A percentile compares a stretch with the other conserved stretches of the same genome.
Evolutionary conservation across 2,113 vertebrate genomes (phyloP).

Genomic region (Clarias batrachus): DNA sequence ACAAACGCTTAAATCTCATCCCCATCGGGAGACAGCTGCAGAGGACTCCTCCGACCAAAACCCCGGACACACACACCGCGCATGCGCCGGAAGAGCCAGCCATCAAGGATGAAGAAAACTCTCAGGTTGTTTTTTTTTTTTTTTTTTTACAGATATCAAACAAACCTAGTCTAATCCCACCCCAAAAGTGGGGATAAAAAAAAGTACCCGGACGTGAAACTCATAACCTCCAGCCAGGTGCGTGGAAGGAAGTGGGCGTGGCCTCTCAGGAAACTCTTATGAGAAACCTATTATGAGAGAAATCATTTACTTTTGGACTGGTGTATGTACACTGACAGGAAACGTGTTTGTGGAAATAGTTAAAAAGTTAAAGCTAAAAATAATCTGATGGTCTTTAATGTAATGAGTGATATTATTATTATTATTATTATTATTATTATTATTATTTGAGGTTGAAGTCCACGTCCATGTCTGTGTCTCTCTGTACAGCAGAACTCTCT

Average conservation of each 20-base stretch:
- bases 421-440: too few relatives aligned
- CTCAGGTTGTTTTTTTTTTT: not conserved
- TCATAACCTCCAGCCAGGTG: not conserved
- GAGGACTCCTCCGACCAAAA: slow-evolving; percentile 33
- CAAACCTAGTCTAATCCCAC: too few relatives aligned
- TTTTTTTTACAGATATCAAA: not conserved
- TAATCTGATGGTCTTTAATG: too few relatives aligned
- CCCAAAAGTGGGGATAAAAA: too few relatives aligned
- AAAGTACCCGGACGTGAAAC: not conserved
- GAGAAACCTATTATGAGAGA: not conserved
- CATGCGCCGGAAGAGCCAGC: not conserved
- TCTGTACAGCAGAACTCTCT: too few relatives aligned
- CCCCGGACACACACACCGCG: not conserved
- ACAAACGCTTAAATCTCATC: slow-evolving; percentile 17
- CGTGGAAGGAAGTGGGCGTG: not conserved
- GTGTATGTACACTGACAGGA: too few relatives aligned
- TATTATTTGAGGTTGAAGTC: too few relatives aligned
- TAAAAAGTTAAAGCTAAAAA: too few relatives aligned
- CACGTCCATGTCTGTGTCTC: too few relatives aligned
- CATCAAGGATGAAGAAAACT: not conserved
- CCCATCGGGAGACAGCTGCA: slow-evolving; percentile 43
- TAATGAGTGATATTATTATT: too few relatives aligned
- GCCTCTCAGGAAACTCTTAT: not conserved
- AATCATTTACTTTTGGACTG: not conserved
- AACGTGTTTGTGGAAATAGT: too few relatives aligned